Evolutionary conservation across 1,140 invertebrate species (phyloP).

Genomic region (Sitophilus oryzae): DNA sequence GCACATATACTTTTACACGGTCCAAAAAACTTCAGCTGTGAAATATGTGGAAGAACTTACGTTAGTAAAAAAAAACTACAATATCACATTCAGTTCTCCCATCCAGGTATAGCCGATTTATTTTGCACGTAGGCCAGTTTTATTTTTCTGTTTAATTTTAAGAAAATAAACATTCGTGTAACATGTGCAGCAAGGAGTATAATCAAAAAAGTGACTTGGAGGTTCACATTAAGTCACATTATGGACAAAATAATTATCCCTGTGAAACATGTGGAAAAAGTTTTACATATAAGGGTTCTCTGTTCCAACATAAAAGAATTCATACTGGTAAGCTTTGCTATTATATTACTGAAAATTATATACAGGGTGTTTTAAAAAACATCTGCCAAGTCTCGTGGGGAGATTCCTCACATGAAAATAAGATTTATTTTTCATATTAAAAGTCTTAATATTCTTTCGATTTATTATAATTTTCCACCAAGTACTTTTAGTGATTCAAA

Average conservation of each 20-base stretch:
- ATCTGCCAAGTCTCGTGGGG: background rate
- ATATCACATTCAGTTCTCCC: constrained; percentile 17
- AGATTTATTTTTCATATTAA: too few relatives aligned
- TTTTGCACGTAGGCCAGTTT: background rate
- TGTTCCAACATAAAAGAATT: constrained; percentile 17
- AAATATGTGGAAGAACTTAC: constrained; percentile 23
- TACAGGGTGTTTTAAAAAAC: background rate
- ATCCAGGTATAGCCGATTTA: constrained; percentile 11
- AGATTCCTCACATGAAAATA: too few relatives aligned
- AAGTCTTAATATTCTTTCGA: too few relatives aligned
- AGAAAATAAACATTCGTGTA: constrained; percentile 16
- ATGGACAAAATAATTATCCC: constrained; percentile 17
- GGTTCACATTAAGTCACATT: constrained; percentile 18
- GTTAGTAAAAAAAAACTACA: constrained; percentile 16
- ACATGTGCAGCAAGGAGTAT: constrained; percentile 19
- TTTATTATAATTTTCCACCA: too few relatives aligned
- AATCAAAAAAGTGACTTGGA: constrained; percentile 21
- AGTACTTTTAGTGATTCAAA: too few relatives aligned
- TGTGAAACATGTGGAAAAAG: constrained; percentile 18
- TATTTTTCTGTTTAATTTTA: constrained; percentile 8
- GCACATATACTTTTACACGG: constrained; percentile 19
- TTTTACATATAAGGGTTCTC: constrained; percentile 14
- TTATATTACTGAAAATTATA: background rate
- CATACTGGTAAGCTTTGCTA: constrained; percentile 14
- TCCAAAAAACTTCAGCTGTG: constrained; percentile 20